A percentile compares a stretch with the other conserved stretches of the same genome.
Conservation (phyloP, 2,113 vertebrate species). For the Gnathonemus echidnorhynchus region DNA sequence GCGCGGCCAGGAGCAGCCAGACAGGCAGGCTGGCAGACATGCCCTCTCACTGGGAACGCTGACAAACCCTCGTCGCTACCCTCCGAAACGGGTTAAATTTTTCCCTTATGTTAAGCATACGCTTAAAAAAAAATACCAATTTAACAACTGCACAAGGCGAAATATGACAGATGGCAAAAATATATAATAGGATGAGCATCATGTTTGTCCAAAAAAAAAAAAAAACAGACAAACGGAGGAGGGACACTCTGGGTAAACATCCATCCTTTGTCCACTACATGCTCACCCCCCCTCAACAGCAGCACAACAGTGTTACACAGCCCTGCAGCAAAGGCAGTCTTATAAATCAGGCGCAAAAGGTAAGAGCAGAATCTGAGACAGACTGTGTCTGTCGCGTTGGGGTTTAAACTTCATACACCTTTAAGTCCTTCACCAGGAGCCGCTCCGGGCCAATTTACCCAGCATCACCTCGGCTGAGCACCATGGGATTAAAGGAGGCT, state of each 20-base stretch:
- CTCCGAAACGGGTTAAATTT: not conserved
- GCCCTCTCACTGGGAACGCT: not conserved
- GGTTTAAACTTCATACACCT: not conserved
- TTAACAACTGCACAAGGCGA: not conserved
- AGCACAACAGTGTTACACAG: not conserved
- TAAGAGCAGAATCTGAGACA: not conserved
- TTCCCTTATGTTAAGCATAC: not conserved
- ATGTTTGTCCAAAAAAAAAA: not conserved
- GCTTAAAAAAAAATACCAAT: not conserved
- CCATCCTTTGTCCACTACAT: not conserved
- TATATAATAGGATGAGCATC: not conserved
- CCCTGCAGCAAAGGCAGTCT: not conserved
- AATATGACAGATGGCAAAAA: not conserved
- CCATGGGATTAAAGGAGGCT: not conserved
- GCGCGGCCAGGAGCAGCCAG: not conserved
- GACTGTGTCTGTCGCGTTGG: not conserved
- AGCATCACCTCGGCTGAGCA: not conserved
- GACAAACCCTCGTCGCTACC: not conserved
- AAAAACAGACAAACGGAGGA: not conserved
- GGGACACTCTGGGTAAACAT: not conserved
- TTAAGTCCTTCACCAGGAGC: not conserved
- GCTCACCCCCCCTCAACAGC: not conserved
- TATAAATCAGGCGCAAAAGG: not conserved
- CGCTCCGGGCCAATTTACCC: not conserved
- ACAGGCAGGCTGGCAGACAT: not conserved